Percentiles rank a stretch among this genome's conserved stretches.
Evolutionary conservation across 2,888 invertebrate genomes (phyloP).

Genomic region (Darwinula stevensoni): DNA sequence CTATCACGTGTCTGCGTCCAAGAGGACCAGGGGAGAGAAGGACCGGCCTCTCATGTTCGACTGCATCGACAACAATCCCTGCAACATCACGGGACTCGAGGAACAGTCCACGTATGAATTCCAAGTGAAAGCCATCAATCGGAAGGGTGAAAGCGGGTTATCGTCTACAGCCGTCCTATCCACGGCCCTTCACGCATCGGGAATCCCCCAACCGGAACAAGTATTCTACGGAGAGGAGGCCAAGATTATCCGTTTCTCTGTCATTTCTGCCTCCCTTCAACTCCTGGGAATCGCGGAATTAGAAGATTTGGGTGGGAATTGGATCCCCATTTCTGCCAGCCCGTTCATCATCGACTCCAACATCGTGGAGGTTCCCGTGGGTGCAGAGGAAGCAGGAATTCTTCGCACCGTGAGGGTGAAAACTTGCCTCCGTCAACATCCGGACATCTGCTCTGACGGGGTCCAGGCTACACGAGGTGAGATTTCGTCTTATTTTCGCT

Average conservation of each 20-base stretch:
- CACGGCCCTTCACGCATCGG: not conserved
- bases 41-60: no score
- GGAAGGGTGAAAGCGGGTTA: slow-evolving; percentile 56
- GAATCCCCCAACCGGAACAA: not conserved
- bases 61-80: slow-evolving; percentile 55
- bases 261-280: no score
- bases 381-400: not conserved
- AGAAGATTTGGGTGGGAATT: no score
- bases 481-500: no score
- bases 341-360: not conserved
- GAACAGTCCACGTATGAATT: slow-evolving; percentile 62
- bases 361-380: not conserved
- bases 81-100: slow-evolving; percentile 53
- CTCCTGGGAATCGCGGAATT: no score
- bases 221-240: not conserved
- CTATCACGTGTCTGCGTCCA: slow-evolving; percentile 40
- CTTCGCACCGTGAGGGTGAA: not conserved
- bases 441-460: no score
- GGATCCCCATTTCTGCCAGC: no score
- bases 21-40: not conserved
- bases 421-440: not conserved
- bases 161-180: slow-evolving; percentile 34
- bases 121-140: slow-evolving; percentile 61
- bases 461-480: no score
- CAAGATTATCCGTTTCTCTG: no score